phyloP scores from a whole-genome alignment of 2,888 invertebrate species.

The Eudasyphora cyanicolor region DNA sequence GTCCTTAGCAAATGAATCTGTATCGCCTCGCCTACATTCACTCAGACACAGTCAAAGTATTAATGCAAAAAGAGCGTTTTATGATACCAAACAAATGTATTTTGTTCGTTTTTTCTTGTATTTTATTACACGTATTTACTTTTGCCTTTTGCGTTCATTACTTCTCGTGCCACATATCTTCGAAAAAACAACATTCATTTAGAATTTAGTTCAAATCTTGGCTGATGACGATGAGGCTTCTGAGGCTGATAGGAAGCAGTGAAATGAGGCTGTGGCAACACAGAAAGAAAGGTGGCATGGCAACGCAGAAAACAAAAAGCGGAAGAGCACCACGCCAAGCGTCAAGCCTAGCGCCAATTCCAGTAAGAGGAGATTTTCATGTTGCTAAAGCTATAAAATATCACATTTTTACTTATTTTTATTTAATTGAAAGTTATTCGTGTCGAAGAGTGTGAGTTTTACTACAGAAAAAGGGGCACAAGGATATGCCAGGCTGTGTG shows the following conservation, averaged over 20 bases:
- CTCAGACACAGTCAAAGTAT: conserved; percentile 16
- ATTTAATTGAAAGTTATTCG: conserved; percentile 61
- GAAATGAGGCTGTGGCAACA: background rate
- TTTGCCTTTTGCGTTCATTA: background rate
- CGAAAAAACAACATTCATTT: background rate
- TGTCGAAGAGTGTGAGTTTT: background rate
- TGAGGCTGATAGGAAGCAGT: conserved; percentile 4
- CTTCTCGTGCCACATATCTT: background rate
- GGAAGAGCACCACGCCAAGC: too few species aligned
- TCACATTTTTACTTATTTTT: conserved; percentile 56
- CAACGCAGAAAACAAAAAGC: background rate
- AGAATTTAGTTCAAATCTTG: background rate
- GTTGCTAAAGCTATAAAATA: conserved; percentile 50
- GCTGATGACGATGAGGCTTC: too few species aligned
- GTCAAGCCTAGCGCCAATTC: too few species aligned
- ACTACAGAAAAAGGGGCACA: background rate
- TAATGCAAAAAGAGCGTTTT: conserved; percentile 54
- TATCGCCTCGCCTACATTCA: background rate
- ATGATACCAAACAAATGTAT: conserved; percentile 48
- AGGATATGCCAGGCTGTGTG: background rate
- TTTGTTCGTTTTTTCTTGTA: conserved; percentile 42
- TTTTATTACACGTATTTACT: conserved; percentile 6
- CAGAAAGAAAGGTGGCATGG: background rate
- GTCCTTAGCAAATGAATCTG: background rate
- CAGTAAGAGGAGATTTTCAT: background rate